Evolutionary conservation across 2,113 vertebrate genomes (phyloP), one percentile per base, ranked within the genome.

Genomic region (Lanius collurio): DNA sequence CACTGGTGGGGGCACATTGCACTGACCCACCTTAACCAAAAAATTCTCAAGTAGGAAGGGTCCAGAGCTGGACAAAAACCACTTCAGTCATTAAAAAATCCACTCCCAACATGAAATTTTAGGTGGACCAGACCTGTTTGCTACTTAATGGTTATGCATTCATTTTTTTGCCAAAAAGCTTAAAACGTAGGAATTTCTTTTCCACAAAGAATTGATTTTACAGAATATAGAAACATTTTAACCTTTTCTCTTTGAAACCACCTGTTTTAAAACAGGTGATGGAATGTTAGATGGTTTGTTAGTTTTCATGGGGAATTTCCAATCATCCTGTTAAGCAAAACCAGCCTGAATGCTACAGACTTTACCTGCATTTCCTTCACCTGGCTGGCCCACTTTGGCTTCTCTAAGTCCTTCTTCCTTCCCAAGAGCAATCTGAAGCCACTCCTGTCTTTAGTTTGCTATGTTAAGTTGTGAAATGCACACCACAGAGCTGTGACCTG

Each of bases 1-100:
- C 30, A 33, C 4, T 2, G 1, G 30, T 4, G 30, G 26, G n/a
- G 37, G 11, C 4, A 39, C 16, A 10, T 0, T 7, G 42, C 41
- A 13, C 63, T 64, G 57, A 44, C 44, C 3, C 37, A 17, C 69
- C 52, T 57, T 26, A 26, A 23, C 18, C 1, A 1, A 53, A 69
- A 47, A 31, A 11, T 14, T 37, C 37, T 35, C 1, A 4, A 65
- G 76, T 1, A 7, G 18, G 37, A 75, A 80, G 19, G 12, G 49
- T 21, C 44, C n/a, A 42, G 31, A 74, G 56, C 33, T 50, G 35
- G 30, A 28, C 37, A 87, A 73, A 71, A 74, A 11, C 2, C 0
- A 1, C 28, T 70, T 57, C 59, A 37, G 21, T 37, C n/a, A 64
- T 20, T 37, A 73, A 74, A 76, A 87, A 50, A 79, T 33, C 15